A percentile compares a stretch with the other conserved stretches of the same genome.
phyloP scores from a whole-genome alignment of 2,888 invertebrate genomes.

The Drymonia ruficornis region DNA sequence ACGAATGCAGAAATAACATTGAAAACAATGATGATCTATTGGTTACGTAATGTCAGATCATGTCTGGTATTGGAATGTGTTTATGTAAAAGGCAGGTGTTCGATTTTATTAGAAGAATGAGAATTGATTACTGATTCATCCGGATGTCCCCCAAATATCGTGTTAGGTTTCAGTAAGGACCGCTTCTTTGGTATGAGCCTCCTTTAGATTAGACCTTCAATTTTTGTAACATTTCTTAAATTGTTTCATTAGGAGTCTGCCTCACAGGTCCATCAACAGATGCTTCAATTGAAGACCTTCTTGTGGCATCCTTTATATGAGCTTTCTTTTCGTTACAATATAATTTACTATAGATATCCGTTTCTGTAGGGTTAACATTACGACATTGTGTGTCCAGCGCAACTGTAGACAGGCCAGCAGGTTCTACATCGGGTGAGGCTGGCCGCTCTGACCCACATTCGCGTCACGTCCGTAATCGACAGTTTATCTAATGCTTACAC shows the following conservation, averaged over 20 bases:
- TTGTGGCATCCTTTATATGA: too few relatives aligned
- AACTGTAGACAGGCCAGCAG: slow-evolving; percentile 3
- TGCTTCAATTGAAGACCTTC: too few relatives aligned
- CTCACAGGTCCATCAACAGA: too few relatives aligned
- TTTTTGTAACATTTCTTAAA: too few relatives aligned
- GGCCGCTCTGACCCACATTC: slow-evolving; percentile 36
- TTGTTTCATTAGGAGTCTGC: too few relatives aligned
- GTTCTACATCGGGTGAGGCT: slow-evolving; percentile 27
- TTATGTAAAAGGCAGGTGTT: not conserved
- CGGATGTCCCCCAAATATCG: not conserved
- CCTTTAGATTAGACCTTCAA: too few relatives aligned
- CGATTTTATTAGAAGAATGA: not conserved
- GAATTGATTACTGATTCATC: not conserved
- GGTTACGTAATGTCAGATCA: slow-evolving; percentile 7
- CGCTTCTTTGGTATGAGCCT: too few relatives aligned
- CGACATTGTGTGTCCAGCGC: not conserved
- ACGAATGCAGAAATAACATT: not conserved
- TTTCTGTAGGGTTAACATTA: not conserved
- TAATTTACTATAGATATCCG: too few relatives aligned
- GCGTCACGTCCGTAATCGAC: slow-evolving; percentile 33
- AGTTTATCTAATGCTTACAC: slow-evolving; percentile 35
- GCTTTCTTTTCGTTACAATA: too few relatives aligned
- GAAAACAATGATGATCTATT: not conserved
- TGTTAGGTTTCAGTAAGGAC: too few relatives aligned
- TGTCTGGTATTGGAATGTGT: not conserved